Percentiles rank a stretch among this genome's conserved stretches.
Evolutionary conservation across 2,113 vertebrate species (phyloP).

Genomic region (Poeciliopsis turrubarensis): DNA sequence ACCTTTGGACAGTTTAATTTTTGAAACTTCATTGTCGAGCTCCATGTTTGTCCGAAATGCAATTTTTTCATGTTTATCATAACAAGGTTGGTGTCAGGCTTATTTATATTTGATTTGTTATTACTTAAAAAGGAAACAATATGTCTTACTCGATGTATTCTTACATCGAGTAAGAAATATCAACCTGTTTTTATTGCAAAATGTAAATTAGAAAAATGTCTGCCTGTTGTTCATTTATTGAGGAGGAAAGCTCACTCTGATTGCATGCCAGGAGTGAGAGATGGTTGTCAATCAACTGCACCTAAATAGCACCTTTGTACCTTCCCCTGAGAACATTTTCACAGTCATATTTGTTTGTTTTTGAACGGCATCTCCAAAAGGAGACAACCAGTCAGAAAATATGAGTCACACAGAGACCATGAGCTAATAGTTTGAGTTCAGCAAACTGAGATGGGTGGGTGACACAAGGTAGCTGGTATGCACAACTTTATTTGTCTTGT

Average conservation of each 20-base stretch:
- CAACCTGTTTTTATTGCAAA: no score
- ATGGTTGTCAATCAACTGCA: neutral
- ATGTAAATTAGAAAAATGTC: neutral
- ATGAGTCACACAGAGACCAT: constrained; percentile 74
- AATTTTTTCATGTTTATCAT: neutral
- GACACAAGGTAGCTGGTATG: constrained; percentile 32
- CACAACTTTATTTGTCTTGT: constrained; percentile 37
- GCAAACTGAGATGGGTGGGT: constrained; percentile 26
- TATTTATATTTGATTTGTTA: neutral
- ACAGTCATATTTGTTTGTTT: constrained; percentile 50
- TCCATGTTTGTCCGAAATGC: neutral
- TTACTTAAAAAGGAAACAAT: neutral
- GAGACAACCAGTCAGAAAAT: constrained; percentile 69
- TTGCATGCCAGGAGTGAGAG: neutral
- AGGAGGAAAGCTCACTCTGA: neutral
- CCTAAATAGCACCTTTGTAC: constrained; percentile 5
- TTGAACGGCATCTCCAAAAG: constrained; percentile 72
- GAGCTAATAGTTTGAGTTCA: constrained; percentile 52
- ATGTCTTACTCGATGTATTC: no score
- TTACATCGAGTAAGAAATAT: no score
- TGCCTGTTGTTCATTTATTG: neutral
- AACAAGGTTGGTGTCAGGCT: neutral
- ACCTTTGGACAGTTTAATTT: neutral
- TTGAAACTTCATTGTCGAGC: neutral
- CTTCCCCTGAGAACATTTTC: constrained; percentile 39